phyloP scores from a whole-genome alignment of 2,113 vertebrate species.

The Porphyrio hochstetteri region DNA sequence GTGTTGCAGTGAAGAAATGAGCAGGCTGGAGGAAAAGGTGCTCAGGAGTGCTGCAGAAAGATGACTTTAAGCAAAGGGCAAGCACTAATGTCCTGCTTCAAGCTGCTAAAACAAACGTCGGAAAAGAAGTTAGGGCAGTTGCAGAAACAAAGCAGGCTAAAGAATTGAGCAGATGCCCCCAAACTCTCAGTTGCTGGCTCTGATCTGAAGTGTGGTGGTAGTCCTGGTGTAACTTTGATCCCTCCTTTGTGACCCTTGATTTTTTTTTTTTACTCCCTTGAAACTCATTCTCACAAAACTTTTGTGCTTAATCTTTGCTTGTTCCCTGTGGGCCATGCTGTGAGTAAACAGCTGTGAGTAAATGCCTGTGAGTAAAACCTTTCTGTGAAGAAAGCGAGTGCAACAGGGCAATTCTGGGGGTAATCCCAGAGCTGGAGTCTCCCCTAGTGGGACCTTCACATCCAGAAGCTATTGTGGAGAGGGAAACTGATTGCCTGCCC shows the following conservation, averaged over 20 bases:
- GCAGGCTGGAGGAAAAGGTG: constrained; percentile 3
- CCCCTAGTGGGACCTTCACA: neutral
- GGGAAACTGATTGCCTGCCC: neutral
- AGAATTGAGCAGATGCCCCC: neutral
- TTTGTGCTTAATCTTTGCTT: neutral
- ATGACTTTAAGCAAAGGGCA: neutral
- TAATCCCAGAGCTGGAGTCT: neutral
- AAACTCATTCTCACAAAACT: neutral
- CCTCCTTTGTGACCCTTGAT: neutral
- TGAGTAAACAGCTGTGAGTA: too few relatives aligned
- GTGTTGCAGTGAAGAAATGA: constrained; percentile 15
- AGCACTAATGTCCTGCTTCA: neutral
- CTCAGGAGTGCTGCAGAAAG: constrained; percentile 2
- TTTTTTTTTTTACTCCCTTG: neutral
- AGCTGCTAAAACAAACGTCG: neutral
- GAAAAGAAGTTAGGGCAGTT: neutral
- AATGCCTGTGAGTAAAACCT: neutral
- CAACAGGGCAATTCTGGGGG: neutral
- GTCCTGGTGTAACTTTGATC: neutral
- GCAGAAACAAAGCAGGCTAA: neutral
- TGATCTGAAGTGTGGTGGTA: neutral
- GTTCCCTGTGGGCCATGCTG: neutral
- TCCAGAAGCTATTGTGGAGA: neutral
- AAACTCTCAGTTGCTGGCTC: neutral
- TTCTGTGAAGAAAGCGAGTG: neutral